Evolutionary conservation across 2,797 vertebrate genomes (phyloP), one percentile per base, ranked within the genome.

Genomic region (Sebastes nivosus): DNA sequence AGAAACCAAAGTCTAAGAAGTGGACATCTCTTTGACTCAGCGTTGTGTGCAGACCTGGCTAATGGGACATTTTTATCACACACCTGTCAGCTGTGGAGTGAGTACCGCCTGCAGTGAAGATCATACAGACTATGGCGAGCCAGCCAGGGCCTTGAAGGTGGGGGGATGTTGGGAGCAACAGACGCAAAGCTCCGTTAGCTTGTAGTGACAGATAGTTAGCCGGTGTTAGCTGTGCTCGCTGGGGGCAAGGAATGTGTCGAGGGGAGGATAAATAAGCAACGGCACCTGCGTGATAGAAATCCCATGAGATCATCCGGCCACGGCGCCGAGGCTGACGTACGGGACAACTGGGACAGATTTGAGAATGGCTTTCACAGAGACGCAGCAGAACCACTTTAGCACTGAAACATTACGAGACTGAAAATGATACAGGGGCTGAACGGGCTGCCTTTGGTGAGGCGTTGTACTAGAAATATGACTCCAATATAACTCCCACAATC

Each of bases 31-130:
- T 85, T 81, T 80, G 57, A 74, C 27, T 77, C 50, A n/a, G 65
- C 59, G 60, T 79, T 81, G 65, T 63, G 79, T 24, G 77, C 50
- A 52, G 16, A 27, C 0, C 13, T 58, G 72, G 50, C 84, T 69
- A 66, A 30, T 27, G n/a, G 77, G 77, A 79, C 71, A 9, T 79
- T 89, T 93, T 86, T 85, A 89, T 93, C 90, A 89, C 75, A 72
- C 80, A 79, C 75, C 85, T 89, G 88, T 90, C 88, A 86, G 72
- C 81, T 83, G 11, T 72, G 69, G 69, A 75, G 77, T 72, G 73
- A 87, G 86, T 68, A 80, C 75, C 4, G 80, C 90, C 90, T 82
- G 83, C 12, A 67, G 90, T 87, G 77, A 81, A 81, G 81, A 92
- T 92, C 87, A 85, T 81, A 89, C 83, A 76, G 68, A 72, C 64